Conservation (phyloP, 2,113 vertebrate genomes). For the Triplophysa dalaica region DNA sequence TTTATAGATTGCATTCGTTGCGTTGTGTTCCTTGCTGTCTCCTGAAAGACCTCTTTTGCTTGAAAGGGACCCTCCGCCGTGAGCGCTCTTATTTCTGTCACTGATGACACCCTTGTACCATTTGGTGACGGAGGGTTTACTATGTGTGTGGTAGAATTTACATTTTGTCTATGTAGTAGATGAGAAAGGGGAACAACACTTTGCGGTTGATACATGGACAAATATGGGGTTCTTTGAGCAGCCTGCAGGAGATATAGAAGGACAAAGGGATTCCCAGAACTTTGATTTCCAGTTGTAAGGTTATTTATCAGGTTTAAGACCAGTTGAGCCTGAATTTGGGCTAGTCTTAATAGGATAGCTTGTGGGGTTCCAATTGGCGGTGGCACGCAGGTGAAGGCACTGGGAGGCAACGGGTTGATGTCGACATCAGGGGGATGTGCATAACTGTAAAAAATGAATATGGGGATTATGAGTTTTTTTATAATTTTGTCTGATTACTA, state of each 20-base stretch:
- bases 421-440: not conserved
- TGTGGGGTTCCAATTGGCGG: conserved; percentile 16
- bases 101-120: not conserved
- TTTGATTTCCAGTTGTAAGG: not conserved
- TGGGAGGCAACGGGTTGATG: not conserved
- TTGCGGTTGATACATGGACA: conserved; percentile 10
- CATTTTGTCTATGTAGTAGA: not conserved
- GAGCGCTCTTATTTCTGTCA: not conserved
- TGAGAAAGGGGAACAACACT: not conserved
- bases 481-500: not conserved
- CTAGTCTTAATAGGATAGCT: not conserved
- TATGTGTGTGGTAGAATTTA: not conserved
- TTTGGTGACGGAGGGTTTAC: not conserved
- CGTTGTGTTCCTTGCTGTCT: not conserved
- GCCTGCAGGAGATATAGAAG: not conserved
- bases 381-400: not conserved
- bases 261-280: not conserved
- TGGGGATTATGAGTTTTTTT: not conserved
- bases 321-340: conserved; percentile 28
- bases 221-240: not conserved
- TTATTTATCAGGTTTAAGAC: conserved; percentile 22
- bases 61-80: not conserved
- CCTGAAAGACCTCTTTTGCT: conserved; percentile 14
- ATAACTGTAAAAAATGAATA: not conserved
- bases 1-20: not conserved